Conservation (phyloP, 2,888 invertebrate species). For the Spatulosminthurus flaviceps region DNA sequence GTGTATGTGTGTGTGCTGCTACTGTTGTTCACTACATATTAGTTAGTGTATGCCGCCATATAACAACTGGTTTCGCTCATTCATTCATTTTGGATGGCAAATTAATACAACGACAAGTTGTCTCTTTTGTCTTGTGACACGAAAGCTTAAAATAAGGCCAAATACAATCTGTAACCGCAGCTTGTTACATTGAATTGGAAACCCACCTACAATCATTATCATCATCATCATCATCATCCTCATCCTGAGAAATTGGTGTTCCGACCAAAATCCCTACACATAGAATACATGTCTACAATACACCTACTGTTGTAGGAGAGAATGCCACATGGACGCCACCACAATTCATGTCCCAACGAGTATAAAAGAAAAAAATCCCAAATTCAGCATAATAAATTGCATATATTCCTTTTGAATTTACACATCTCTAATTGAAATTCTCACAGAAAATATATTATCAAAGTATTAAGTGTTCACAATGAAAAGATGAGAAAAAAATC, state of each 20-base stretch:
- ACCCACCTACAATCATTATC: constrained; percentile 32
- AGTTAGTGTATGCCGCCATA: constrained; percentile 10
- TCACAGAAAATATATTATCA: constrained; percentile 24
- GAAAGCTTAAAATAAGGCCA: constrained; percentile 53
- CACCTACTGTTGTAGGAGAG: not conserved
- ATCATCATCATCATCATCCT: constrained; percentile 35
- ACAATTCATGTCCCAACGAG: constrained; percentile 29
- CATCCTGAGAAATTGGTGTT: constrained; percentile 14
- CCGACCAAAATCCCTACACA: not conserved
- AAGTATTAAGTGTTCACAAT: constrained; percentile 22
- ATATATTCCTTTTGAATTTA: constrained; percentile 23
- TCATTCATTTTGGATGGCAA: constrained; percentile 51
- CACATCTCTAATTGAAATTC: constrained; percentile 39
- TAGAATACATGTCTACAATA: not conserved
- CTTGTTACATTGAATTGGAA: constrained; percentile 48
- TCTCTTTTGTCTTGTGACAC: constrained; percentile 54
- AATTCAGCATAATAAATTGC: constrained; percentile 45
- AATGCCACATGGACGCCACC: constrained; percentile 32
- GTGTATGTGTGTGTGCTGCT: not conserved
- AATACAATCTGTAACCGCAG: constrained; percentile 52
- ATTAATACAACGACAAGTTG: constrained; percentile 51
- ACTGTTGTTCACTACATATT: not conserved
- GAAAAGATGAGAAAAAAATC: constrained; percentile 23
- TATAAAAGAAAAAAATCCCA: constrained; percentile 28
- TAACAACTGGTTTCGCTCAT: constrained; percentile 49